Evolutionary conservation across 2,888 invertebrate genomes (phyloP), one percentile per base, ranked within the genome.

Genomic region (Stenodera caucasica): DNA sequence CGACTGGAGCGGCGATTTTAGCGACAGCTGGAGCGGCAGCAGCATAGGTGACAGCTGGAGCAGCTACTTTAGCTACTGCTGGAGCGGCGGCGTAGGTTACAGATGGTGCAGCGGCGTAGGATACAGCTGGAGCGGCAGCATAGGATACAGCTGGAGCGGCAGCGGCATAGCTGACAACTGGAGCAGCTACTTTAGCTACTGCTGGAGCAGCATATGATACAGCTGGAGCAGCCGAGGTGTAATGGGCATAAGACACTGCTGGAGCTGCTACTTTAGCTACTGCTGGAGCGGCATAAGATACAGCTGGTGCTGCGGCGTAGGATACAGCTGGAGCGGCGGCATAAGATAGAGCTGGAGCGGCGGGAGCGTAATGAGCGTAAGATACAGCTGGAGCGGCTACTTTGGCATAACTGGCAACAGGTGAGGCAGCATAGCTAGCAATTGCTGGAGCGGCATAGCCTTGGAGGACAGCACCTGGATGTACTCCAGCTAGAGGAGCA

Each of bases 31-130:
- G 69, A 9, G 69, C 67, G 45, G 67, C 58, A 21, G 51, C 55
- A 52, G 70, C 73, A 18, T 75, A 75, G 0, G 81, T 81, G 40
- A 80, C 53, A 0, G 80, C 80, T 63, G 58, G 57, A 29, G 62
- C 63, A 26, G 53, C 55, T 4, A 4, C 2, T 53, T 63, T 66
- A 7, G 67, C 60, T 14, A 64, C 57, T 12, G 65, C 58, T 40
- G 67, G 69, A 7, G 69, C 67, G 2, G 11, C 11, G 21, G 18
- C 18, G 15, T 40, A 21, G 15, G 81, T 32, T 33, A 58, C 55
- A 14, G 55, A 33, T 52, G 61, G 64, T 14, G 64, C 62, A 32
- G n/a, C 64, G 49, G 59, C 62, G 32, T 55, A 51, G 2, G 61
- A 18, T 11, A 45, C 30, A n/a, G 63, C 18, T 40, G 30, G 55